Evolutionary conservation across 2,113 vertebrate species (phyloP).

Genomic region (Nesoenas mayeri): DNA sequence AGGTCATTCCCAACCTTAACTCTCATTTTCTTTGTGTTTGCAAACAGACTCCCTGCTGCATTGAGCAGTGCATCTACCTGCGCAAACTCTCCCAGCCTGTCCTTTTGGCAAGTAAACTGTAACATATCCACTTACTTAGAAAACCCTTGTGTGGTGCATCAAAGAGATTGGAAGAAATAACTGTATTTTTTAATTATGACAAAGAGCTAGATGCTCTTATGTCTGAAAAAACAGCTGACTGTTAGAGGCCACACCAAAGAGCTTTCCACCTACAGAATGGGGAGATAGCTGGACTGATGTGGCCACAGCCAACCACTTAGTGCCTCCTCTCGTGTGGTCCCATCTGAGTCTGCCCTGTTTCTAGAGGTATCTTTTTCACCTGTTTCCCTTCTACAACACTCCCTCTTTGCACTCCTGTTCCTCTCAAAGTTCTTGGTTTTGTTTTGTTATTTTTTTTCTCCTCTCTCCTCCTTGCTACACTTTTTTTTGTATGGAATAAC

Average conservation of each 20-base stretch:
- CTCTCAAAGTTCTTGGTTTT: neutral
- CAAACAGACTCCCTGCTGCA: neutral
- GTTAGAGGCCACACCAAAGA: neutral
- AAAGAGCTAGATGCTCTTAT: neutral
- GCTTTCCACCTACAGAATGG: neutral
- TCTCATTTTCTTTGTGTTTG: neutral
- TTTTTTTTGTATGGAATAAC: neutral
- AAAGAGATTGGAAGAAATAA: neutral
- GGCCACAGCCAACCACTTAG: neutral
- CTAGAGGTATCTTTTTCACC: neutral
- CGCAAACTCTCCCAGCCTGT: neutral
- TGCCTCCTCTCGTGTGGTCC: neutral
- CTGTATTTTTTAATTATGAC: neutral
- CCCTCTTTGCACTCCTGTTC: neutral
- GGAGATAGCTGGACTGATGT: neutral
- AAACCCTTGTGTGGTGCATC: neutral
- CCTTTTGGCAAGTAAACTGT: neutral
- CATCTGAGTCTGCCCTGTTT: neutral
- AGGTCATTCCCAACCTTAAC: neutral
- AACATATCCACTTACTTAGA: neutral
- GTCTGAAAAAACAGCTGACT: neutral
- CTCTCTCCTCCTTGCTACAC: neutral
- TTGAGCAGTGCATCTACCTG: rapidly evolving
- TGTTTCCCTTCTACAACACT: neutral
- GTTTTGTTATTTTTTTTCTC: no score